Evolutionary conservation across 2,888 invertebrate genomes (phyloP), one percentile per base, ranked within the genome.

Genomic region (Nectonema munidae): DNA sequence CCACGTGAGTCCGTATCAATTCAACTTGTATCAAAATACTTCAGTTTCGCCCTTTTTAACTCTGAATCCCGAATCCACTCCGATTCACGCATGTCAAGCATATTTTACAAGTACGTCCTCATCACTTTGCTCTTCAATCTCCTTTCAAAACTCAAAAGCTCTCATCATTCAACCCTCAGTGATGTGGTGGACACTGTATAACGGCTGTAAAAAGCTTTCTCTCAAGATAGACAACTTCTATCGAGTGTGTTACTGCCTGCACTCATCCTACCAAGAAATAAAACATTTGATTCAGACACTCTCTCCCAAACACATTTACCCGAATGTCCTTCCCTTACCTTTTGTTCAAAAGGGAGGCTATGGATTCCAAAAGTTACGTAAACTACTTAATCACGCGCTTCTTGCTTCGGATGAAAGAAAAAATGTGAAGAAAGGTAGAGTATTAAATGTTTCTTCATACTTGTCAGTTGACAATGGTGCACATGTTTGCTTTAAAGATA

Each of bases 141-240:
- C 6, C 9, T 6, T 9, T 9, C 15, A 14, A 14, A 30, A 14
- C 14, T 14, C 9, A 5, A 6, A 14, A 5, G 30, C 15, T 34
- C 14, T 34, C 4, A 14, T 34, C 5, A 34, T 34, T 6, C 35
- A 34, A 19, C 35, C 35, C 11, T 34, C 35, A 5, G 35, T 19
- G 11, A 34, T 34, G 35, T 34, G 35, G 35, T 34, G 19, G 18
- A 14, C 17, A 11, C 6, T 18, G 17, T 14, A 6, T 11, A 30
- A 14, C 13, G 4, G 5, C 35, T 19, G 6, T 11, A 18, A 16
- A 14, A 34, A 16, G 6, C 5, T 34, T 6, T 19, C 17, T 34
- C 9, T 5, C 30, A 14, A 19, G 19, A 6, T 16, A 11, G 6
- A 20, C 20, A 34, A 34, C 14, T 34, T 34, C 20, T 34, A 34